Evolutionary conservation across 2,888 invertebrate species (phyloP).

Genomic region (Drosophila nr. fundita): DNA sequence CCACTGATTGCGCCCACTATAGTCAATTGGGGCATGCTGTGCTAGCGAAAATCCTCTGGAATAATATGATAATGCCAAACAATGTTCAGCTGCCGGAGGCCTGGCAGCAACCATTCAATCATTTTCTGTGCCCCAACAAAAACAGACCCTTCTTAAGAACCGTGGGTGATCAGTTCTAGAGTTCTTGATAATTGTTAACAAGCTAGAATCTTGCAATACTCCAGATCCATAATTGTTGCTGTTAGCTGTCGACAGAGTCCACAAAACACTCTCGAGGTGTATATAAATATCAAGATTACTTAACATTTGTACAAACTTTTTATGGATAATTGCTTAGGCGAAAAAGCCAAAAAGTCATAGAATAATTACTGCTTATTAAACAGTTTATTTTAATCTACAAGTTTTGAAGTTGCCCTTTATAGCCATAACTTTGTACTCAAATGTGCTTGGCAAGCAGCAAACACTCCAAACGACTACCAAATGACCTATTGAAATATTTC

Average conservation of each 20-base stretch:
- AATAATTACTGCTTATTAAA: not conserved
- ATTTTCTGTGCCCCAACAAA: constrained; percentile 28
- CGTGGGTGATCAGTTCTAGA: constrained; percentile 22
- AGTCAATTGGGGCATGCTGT: constrained; percentile 43
- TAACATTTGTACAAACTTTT: not conserved
- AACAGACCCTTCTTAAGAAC: constrained; percentile 23
- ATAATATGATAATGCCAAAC: constrained; percentile 29
- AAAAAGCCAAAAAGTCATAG: not conserved
- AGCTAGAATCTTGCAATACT: not conserved
- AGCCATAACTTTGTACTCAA: not conserved
- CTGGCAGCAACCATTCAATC: constrained; percentile 30
- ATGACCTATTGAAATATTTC: not conserved
- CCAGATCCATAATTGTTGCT: not conserved
- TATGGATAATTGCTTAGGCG: not conserved
- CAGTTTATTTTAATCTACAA: not conserved
- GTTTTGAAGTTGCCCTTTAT: not conserved
- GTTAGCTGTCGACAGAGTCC: not conserved
- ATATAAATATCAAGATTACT: not conserved
- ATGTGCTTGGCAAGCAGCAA: not conserved
- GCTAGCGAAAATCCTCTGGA: constrained; percentile 38
- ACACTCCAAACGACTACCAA: not conserved
- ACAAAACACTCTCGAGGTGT: not conserved
- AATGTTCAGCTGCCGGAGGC: not conserved
- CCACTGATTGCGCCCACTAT: constrained; percentile 38
- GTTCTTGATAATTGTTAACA: not conserved